phyloP scores from a whole-genome alignment of 2,797 vertebrate genomes.

The Varecia variegata region DNA sequence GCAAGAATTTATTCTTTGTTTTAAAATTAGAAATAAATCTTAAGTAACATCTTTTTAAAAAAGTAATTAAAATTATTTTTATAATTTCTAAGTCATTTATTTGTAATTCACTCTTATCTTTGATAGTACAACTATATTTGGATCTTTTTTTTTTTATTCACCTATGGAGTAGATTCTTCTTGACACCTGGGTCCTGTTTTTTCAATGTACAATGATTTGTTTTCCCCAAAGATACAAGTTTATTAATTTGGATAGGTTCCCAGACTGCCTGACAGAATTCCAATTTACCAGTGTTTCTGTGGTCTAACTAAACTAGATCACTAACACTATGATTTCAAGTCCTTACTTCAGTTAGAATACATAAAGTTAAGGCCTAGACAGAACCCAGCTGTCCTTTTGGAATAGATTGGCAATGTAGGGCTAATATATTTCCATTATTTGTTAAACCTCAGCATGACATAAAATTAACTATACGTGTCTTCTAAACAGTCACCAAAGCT shows the following conservation, averaged over 20 bases:
- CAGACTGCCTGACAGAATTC: neutral
- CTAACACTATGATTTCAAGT: neutral
- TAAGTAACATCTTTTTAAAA: neutral
- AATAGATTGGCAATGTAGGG: neutral
- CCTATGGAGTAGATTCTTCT: neutral
- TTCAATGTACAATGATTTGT: neutral
- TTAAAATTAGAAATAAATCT: neutral
- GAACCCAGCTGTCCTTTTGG: constrained; percentile 23
- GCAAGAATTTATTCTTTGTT: neutral
- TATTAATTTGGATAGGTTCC: neutral
- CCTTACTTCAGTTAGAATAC: neutral
- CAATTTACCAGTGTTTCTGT: neutral
- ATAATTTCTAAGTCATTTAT: neutral
- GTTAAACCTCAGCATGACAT: neutral
- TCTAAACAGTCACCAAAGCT: neutral
- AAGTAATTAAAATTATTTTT: neutral
- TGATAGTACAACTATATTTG: neutral
- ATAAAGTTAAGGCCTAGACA: neutral
- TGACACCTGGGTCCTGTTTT: neutral
- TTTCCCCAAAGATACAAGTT: neutral
- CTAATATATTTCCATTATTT: neutral
- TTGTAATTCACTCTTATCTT: neutral
- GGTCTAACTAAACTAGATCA: neutral
- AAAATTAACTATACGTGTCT: constrained; percentile 9
- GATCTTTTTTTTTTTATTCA: neutral